Evolutionary conservation across 2,113 vertebrate species (phyloP).

Genomic region (Odobenus rosmarus): DNA sequence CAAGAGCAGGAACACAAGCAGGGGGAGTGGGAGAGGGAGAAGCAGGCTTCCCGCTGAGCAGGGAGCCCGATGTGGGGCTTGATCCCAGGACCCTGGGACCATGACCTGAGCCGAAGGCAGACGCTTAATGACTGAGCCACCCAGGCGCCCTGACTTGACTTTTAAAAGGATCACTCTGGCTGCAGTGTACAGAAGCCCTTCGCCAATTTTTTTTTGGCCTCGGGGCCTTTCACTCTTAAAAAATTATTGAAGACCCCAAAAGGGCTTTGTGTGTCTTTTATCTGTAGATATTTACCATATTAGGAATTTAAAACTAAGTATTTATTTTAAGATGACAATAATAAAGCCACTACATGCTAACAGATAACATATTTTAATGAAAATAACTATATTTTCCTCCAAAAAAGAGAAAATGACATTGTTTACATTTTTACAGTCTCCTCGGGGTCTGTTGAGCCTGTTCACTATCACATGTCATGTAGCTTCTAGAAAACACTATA

Average conservation of each 20-base stretch:
- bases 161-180: neutral
- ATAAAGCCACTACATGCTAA: neutral
- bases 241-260: neutral
- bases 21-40: too few relatives aligned
- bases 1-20: too few relatives aligned
- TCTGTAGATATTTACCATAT: neutral
- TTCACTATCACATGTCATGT: neutral
- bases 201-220: neutral
- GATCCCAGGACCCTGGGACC: too few relatives aligned
- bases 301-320: neutral
- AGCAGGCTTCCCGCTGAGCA: too few relatives aligned
- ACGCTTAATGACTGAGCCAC: too few relatives aligned
- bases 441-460: neutral
- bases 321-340: conserved; percentile 29
- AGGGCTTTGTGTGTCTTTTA: neutral
- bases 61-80: too few relatives aligned
- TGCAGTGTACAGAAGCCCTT: neutral
- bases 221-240: neutral
- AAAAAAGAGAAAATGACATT: neutral
- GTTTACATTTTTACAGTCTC: neutral
- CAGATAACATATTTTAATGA: neutral
- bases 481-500: neutral
- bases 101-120: too few relatives aligned
- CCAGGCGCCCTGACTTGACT: neutral
- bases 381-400: neutral